phyloP scores from a whole-genome alignment of 2,797 vertebrate genomes.

The Okamejei kenojei region DNA sequence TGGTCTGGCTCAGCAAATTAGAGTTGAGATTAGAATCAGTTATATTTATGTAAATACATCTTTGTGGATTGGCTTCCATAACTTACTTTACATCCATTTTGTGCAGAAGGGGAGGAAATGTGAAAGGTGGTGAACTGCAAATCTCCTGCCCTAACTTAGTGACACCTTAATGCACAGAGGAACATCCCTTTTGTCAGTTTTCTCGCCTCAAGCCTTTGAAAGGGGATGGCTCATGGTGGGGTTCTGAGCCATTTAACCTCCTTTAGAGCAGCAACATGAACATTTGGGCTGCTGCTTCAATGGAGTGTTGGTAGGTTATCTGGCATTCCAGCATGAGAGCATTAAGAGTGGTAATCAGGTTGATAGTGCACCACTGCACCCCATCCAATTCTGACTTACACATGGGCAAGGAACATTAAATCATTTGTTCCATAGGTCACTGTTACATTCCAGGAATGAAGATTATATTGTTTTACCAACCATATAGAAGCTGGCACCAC shows the following conservation, averaged over 20 bases:
- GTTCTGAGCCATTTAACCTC: too few species aligned
- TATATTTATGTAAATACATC: slow-evolving; percentile 31
- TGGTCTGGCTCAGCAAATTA: not conserved
- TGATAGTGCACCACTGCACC: not conserved
- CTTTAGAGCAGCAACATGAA: not conserved
- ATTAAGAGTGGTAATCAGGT: not conserved
- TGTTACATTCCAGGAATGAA: not conserved
- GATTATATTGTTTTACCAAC: not conserved
- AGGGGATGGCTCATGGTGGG: not conserved
- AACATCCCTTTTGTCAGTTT: not conserved
- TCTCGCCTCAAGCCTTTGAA: not conserved
- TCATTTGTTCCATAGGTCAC: not conserved
- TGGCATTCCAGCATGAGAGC: not conserved
- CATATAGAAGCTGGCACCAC: not conserved
- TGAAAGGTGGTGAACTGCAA: not conserved
- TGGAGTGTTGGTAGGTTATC: not conserved
- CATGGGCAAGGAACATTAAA: not conserved
- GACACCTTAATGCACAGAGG: not conserved
- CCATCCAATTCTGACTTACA: not conserved
- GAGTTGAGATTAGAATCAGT: slow-evolving; percentile 23
- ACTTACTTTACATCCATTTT: slow-evolving; percentile 13
- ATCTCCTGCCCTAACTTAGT: not conserved
- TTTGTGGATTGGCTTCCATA: slow-evolving; percentile 14
- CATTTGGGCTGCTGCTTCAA: too few species aligned
- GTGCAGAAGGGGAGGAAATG: slow-evolving; percentile 13